Evolutionary conservation across 2,888 invertebrate species (phyloP), one percentile per base, ranked within the genome.

Genomic region (Thyatira batis): DNA sequence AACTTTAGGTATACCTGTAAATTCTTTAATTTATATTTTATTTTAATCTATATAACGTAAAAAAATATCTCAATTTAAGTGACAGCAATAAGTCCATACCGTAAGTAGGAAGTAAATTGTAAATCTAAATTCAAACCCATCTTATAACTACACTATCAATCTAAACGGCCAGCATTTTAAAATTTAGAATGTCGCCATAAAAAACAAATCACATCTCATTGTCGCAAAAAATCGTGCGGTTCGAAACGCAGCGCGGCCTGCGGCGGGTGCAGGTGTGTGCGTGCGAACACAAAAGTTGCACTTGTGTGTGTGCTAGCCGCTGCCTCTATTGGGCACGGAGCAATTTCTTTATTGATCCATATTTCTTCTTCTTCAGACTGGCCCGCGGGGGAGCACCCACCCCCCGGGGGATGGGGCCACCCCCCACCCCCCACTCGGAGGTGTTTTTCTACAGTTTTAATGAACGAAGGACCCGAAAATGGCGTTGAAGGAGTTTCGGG

Each of bases 341-440:
- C 90, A 84, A 92, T 92, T 92, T 92, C 92, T 92, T 92, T 92
- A 92, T 92, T 89, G 92, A 92, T 92, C 92, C 92, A 92, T 92
- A 92, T 92, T 92, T 92, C 92, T 92, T 92, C 87, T 90, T 91
- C 91, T 59, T 61, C 58, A 65, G 57, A 63, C 62, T 60, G 69
- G 49, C 61, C 79, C 54, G 58, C 67, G 76, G 76, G 74, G 75
- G 65, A 58, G 63, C 58, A 60, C 54, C 54, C 55, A 55, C 64
- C 65, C 59, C 63, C 54, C 52, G 45, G 54, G 61, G 61, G 65
- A 1, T 17, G 59, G 66, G 49, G 53, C n/a, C n/a, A 33, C 60
- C 60, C 57, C 74, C 70, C 78, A 73, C 81, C 86, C 85, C 69
- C 27, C 48, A 17, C 23, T 69, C 72, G 76, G 83, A 81, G 83